These are phyloP conservation scores for Atta cephalotes DNA, from an alignment of 1,140 invertebrate genomes.

Conservation along the genomic window DNA sequence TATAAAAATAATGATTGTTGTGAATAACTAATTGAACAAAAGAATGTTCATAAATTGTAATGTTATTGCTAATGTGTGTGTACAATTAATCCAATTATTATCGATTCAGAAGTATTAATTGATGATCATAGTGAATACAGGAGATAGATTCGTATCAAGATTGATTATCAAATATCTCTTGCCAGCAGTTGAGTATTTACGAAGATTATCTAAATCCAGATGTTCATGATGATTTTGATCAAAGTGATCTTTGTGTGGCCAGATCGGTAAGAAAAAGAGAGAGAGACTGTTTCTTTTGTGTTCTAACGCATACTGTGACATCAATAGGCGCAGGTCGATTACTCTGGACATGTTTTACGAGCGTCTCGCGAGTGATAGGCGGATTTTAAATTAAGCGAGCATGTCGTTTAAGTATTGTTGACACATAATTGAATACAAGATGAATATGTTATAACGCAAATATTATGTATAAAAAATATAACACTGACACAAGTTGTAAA, in stretches of 20 bases:
- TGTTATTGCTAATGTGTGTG: background rate
- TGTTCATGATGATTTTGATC: slow-evolving; percentile 73
- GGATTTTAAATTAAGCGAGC: slow-evolving; percentile 55
- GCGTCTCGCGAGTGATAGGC: slow-evolving; percentile 47
- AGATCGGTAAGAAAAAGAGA: slow-evolving; percentile 64
- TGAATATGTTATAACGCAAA: too few relatives aligned
- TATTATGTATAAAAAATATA: too few relatives aligned
- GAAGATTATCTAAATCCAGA: slow-evolving; percentile 67
- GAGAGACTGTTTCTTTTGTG: slow-evolving; percentile 45
- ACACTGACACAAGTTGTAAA: too few relatives aligned
- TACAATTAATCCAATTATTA: background rate
- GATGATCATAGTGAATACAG: background rate
- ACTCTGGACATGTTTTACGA: slow-evolving; percentile 56
- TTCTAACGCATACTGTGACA: slow-evolving; percentile 21
- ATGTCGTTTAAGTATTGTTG: slow-evolving; percentile 39
- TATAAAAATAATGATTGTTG: background rate
- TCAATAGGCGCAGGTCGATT: slow-evolving; percentile 58
- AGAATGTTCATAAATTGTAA: slow-evolving; percentile 2
- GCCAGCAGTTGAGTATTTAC: slow-evolving; percentile 35
- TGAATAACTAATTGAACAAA: background rate
- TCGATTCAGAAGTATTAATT: background rate
- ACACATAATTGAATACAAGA: slow-evolving; percentile 43
- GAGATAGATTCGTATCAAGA: background rate
- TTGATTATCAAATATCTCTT: slow-evolving; percentile 35
- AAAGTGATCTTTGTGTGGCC: slow-evolving; percentile 63